Percentiles rank a stretch among this genome's conserved stretches.
Conservation (phyloP, 2,797 vertebrate species). For the Zenarchopterus dispar region DNA sequence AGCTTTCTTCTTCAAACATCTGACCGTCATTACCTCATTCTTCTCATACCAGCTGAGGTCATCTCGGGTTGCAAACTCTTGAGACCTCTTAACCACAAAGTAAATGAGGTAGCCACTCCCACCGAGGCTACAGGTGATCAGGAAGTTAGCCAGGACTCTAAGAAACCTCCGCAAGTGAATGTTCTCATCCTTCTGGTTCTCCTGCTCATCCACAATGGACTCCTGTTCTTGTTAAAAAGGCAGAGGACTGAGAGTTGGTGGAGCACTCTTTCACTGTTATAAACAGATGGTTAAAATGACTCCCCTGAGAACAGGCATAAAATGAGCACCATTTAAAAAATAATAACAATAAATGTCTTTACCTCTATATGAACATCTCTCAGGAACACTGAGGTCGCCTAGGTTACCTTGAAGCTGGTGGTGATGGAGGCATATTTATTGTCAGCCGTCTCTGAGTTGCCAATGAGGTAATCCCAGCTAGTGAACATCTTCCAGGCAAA, state of each 20-base stretch:
- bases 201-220: constrained; percentile 98
- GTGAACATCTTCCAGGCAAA: constrained; percentile 99
- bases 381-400: background rate
- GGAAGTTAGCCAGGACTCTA: constrained; percentile 91
- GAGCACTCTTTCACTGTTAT: background rate
- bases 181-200: constrained; percentile 98
- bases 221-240: constrained; percentile 82
- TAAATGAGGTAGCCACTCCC: constrained; percentile 98
- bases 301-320: no score
- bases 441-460: constrained; percentile 95
- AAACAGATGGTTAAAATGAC: no score
- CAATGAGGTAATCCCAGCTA: constrained; percentile 99
- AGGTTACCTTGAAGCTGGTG: constrained; percentile 95
- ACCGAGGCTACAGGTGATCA: constrained; percentile 93
- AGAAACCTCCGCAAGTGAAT: constrained; percentile 94
- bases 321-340: no score
- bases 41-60: constrained; percentile 96
- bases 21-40: constrained; percentile 89
- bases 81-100: constrained; percentile 96
- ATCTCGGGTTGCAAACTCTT: constrained; percentile 89
- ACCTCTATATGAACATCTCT: background rate
- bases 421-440: constrained; percentile 97
- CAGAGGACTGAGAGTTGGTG: background rate
- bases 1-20: background rate
- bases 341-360: background rate